These are phyloP conservation scores for Cheirogaleus major DNA, from an alignment of 2,797 vertebrate species.

Conservation along the genomic window DNA sequence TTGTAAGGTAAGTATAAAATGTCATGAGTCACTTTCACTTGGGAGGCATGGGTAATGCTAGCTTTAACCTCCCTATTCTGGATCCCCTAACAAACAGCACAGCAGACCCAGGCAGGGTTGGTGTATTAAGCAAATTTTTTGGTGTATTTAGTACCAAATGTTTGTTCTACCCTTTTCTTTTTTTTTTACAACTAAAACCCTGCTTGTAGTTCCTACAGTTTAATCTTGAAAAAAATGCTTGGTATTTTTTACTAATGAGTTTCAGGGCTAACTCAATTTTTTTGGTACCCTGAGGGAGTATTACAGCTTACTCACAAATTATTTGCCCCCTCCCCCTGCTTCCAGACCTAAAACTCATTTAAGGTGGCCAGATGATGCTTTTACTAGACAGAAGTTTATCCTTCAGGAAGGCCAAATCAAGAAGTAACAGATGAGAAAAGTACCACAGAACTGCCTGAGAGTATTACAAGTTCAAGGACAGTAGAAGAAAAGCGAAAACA, in stretches of 20 bases:
- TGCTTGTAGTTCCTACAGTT: background rate
- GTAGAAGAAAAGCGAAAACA: slow-evolving; percentile 18
- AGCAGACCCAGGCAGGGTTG: background rate
- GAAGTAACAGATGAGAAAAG: background rate
- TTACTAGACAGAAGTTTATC: background rate
- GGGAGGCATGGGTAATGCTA: background rate
- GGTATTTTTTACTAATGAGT: background rate
- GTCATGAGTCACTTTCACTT: background rate
- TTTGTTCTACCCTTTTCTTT: background rate
- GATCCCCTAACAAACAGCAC: background rate
- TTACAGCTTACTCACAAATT: background rate
- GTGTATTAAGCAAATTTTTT: background rate
- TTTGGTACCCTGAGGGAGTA: background rate
- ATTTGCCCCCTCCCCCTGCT: background rate
- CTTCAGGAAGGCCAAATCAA: background rate
- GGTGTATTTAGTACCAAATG: background rate
- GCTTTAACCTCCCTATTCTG: background rate
- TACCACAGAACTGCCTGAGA: background rate
- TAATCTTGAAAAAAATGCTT: slow-evolving; percentile 17
- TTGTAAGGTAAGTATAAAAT: background rate
- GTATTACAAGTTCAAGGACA: background rate
- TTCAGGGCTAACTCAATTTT: slow-evolving; percentile 16
- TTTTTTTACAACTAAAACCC: background rate
- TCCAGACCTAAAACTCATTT: background rate
- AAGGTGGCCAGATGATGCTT: background rate